A percentile compares a stretch with the other conserved stretches of the same genome.
Evolutionary conservation across 1,140 invertebrate species (phyloP).

Genomic region (Atta colombica): DNA sequence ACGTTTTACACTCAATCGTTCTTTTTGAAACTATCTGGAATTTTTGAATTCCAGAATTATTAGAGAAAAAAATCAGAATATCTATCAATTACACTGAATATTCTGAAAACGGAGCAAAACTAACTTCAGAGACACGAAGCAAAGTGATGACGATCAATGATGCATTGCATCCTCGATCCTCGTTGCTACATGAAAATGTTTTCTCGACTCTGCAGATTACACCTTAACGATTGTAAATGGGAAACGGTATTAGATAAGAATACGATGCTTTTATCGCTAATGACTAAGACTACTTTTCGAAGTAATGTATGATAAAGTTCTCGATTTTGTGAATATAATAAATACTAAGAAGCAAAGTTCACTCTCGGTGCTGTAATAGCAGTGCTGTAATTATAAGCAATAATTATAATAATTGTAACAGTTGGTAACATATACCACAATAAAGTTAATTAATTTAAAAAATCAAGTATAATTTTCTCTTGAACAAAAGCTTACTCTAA

Average conservation of each 20-base stretch:
- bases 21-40: neutral
- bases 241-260: constrained; percentile 24
- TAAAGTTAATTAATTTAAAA: constrained; percentile 15
- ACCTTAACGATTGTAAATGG: constrained; percentile 39
- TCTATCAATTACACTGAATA: constrained; percentile 17
- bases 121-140: constrained; percentile 2
- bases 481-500: neutral
- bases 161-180: constrained; percentile 25
- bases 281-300: neutral
- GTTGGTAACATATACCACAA: neutral
- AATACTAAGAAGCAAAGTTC: neutral
- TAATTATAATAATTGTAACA: neutral
- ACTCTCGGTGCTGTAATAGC: neutral
- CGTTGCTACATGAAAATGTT: constrained; percentile 26
- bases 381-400: neutral
- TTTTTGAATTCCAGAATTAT: neutral
- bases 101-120: neutral
- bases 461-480: neutral
- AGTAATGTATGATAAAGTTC: neutral
- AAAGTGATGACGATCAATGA: neutral
- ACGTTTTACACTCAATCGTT: constrained; percentile 1
- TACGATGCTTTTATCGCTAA: constrained; percentile 20
- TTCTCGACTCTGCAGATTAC: constrained; percentile 19
- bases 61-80: neutral
- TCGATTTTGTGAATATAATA: neutral